phyloP scores from a whole-genome alignment of 2,888 invertebrate species.

The Leptothorax acervorum region DNA sequence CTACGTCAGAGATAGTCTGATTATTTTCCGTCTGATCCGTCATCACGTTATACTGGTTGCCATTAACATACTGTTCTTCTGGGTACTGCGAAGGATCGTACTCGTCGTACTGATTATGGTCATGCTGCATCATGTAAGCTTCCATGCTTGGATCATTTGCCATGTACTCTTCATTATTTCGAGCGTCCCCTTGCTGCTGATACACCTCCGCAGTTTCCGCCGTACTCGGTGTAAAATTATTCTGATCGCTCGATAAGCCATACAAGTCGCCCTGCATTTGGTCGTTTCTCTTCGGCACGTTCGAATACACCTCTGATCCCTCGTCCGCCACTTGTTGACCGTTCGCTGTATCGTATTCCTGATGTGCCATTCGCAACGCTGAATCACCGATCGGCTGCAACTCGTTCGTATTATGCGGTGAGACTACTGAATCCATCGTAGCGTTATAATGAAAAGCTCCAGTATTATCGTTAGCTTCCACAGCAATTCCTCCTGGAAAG shows the following conservation, averaged over 20 bases:
- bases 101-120: slow-evolving; percentile 73
- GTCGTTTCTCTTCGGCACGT: slow-evolving; percentile 1
- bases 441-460: slow-evolving; percentile 46
- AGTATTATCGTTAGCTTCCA: slow-evolving; percentile 49
- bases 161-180: slow-evolving; percentile 67
- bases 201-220: slow-evolving; percentile 52
- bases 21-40: slow-evolving; percentile 42
- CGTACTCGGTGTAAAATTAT: slow-evolving; percentile 38
- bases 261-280: slow-evolving; percentile 3
- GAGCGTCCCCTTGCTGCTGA: slow-evolving; percentile 64
- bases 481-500: slow-evolving; percentile 47
- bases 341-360: slow-evolving; percentile 21
- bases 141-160: slow-evolving; percentile 64
- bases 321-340: background rate
- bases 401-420: slow-evolving; percentile 22
- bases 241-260: slow-evolving; percentile 7
- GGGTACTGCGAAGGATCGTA: slow-evolving; percentile 77
- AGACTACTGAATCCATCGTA: slow-evolving; percentile 41
- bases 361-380: slow-evolving; percentile 14
- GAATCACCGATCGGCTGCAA: background rate
- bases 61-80: slow-evolving; percentile 65
- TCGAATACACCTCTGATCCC: slow-evolving; percentile 3
- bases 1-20: slow-evolving; percentile 20
- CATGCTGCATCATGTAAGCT: slow-evolving; percentile 70
- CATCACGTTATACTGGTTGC: slow-evolving; percentile 56